phyloP scores from a whole-genome alignment of 2,113 vertebrate species.

The Condylura cristata region DNA sequence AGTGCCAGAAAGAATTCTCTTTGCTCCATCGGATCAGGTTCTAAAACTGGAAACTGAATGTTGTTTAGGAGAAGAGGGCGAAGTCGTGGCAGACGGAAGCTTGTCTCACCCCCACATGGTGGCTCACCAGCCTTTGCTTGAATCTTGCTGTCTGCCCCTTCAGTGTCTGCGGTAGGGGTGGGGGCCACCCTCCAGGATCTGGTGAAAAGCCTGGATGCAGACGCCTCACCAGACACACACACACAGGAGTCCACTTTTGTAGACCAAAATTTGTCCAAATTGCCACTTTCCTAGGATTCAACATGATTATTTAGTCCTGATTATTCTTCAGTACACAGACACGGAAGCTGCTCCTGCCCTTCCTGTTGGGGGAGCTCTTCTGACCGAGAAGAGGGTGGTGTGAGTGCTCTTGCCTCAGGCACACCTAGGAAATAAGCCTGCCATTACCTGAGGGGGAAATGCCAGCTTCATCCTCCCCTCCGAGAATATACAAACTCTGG shows the following conservation, averaged over 20 bases:
- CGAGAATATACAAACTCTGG: background rate
- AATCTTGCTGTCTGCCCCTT: background rate
- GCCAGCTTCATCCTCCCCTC: background rate
- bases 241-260: background rate
- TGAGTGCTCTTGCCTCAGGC: constrained; percentile 2
- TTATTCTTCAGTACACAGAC: background rate
- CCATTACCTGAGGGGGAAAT: background rate
- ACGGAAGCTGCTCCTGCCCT: background rate
- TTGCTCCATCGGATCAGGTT: background rate
- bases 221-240: background rate
- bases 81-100: background rate
- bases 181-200: background rate
- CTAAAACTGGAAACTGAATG: background rate
- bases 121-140: background rate
- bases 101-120: background rate
- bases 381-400: background rate
- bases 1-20: background rate
- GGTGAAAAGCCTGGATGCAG: background rate
- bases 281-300: background rate
- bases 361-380: background rate
- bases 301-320: background rate
- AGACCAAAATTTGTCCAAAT: background rate
- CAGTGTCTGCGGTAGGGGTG: too few species aligned
- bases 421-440: background rate
- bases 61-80: background rate